phyloP scores from a whole-genome alignment of 2,797 vertebrate species.

The Phalanger gymnotis region DNA sequence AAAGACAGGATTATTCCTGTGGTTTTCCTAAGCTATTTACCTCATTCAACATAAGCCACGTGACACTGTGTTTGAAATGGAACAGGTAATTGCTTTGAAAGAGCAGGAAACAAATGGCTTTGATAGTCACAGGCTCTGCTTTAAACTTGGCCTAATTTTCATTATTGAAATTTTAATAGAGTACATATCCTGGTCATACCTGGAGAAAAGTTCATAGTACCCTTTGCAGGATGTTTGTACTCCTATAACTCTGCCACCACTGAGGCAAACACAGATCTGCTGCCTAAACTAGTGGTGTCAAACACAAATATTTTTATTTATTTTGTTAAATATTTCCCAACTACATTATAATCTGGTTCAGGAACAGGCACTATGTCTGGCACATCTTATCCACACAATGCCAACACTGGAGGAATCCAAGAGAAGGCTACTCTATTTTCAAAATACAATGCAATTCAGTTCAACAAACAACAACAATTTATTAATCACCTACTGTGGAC shows the following conservation, averaged over 20 bases:
- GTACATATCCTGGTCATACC: neutral
- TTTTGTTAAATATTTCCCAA: neutral
- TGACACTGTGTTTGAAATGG: constrained; percentile 55
- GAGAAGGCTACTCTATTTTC: neutral
- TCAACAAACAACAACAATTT: neutral
- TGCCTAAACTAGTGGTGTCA: neutral
- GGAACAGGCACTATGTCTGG: neutral
- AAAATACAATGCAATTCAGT: neutral
- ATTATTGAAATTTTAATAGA: constrained; percentile 40
- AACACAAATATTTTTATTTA: neutral
- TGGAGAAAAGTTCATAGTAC: neutral
- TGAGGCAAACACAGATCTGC: neutral
- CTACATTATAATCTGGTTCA: neutral
- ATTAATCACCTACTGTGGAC: neutral
- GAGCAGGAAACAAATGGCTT: constrained; percentile 6
- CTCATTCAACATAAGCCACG: constrained; percentile 39
- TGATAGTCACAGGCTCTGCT: constrained; percentile 23
- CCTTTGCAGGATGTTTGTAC: neutral
- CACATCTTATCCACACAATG: neutral
- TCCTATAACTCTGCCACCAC: neutral
- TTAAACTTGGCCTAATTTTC: fast-evolving
- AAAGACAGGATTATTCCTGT: constrained; percentile 26
- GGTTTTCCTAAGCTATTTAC: constrained; percentile 64
- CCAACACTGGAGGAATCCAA: neutral
- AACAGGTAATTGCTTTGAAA: constrained; percentile 18